These are phyloP conservation scores for Ferdinandea cuprea DNA, from an alignment of 2,888 invertebrate genomes.

Conservation along the genomic window DNA sequence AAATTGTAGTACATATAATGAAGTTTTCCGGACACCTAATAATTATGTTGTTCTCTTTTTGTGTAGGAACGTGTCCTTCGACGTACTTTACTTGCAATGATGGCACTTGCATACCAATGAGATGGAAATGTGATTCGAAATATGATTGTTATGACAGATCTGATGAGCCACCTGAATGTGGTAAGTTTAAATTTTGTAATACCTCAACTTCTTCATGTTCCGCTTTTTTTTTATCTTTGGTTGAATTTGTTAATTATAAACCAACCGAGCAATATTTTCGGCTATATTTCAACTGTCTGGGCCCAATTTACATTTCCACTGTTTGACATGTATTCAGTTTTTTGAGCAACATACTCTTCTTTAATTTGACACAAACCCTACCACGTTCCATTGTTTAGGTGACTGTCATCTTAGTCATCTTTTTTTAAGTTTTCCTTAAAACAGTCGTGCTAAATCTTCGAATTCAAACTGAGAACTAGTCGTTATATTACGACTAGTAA, in stretches of 20 bases:
- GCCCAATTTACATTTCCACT: no score
- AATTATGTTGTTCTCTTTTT: conserved; percentile 12
- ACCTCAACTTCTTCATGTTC: neutral
- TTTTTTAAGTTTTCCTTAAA: no score
- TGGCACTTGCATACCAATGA: conserved; percentile 85
- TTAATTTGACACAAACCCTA: no score
- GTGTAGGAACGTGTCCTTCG: conserved; percentile 79
- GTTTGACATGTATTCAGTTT: no score
- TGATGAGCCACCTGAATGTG: conserved; percentile 85
- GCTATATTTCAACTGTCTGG: no score
- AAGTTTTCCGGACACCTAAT: neutral
- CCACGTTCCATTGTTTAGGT: no score
- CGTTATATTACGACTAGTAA: no score
- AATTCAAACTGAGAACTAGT: no score
- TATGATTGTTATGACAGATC: conserved; percentile 86
- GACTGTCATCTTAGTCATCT: no score
- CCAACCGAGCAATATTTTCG: no score
- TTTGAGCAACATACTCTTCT: no score
- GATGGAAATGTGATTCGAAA: conserved; percentile 85
- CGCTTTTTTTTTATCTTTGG: neutral
- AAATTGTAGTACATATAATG: neutral
- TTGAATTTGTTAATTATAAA: neutral
- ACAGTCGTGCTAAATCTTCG: no score
- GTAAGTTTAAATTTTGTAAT: conserved; percentile 81
- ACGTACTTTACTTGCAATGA: conserved; percentile 82